Conservation (phyloP, 2,113 vertebrate species). For the Bufo bufo region DNA sequence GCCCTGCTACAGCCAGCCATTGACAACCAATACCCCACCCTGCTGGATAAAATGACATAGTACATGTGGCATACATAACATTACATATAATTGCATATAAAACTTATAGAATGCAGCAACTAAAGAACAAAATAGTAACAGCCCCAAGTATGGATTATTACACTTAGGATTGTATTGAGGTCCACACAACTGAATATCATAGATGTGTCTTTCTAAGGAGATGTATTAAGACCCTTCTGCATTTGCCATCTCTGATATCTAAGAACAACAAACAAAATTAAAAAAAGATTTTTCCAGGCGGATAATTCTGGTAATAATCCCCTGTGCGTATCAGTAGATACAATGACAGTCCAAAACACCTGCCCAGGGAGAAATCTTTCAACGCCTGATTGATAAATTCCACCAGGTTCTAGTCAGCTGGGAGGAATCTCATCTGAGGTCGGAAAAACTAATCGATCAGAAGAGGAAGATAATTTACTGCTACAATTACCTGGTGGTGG, state of each 20-base stretch:
- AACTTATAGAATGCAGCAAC: no score
- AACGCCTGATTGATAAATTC: slow-evolving; percentile 51
- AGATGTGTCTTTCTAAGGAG: no score
- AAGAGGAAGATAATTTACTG: slow-evolving; percentile 49
- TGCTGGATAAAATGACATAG: no score
- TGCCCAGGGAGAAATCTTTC: slow-evolving; percentile 30
- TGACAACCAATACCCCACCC: no score
- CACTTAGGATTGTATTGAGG: no score
- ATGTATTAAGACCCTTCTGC: neutral
- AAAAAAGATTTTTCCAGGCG: slow-evolving; percentile 21
- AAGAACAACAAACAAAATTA: neutral
- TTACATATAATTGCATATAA: no score
- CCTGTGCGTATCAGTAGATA: neutral
- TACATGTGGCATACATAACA: no score
- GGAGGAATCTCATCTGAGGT: slow-evolving; percentile 51
- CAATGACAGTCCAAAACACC: slow-evolving; percentile 28
- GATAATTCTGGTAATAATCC: slow-evolving; percentile 30
- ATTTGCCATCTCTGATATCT: neutral
- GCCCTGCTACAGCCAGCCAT: no score
- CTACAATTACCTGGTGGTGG: slow-evolving; percentile 48
- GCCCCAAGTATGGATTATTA: no score
- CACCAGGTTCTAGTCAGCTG: neutral
- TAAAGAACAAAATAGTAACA: no score
- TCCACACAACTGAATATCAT: no score
- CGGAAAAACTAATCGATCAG: slow-evolving; percentile 52